These are phyloP conservation scores for Nomada ruficornis DNA, from an alignment of 2,888 invertebrate genomes.

Conservation along the genomic window DNA sequence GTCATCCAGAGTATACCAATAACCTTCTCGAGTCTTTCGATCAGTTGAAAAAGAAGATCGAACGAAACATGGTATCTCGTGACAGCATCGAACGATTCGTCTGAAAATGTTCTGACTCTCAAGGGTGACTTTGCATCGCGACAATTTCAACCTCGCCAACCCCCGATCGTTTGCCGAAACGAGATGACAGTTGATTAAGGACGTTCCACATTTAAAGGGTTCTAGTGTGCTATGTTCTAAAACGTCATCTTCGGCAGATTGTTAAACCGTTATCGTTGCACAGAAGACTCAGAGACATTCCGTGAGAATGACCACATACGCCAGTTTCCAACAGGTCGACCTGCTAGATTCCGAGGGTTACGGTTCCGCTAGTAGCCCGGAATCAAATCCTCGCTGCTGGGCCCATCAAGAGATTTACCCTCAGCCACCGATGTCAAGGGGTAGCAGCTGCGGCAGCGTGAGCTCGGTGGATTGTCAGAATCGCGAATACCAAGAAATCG, in stretches of 20 bases:
- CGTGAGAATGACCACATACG: constrained; percentile 69
- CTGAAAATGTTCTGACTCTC: constrained; percentile 21
- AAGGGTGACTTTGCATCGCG: not conserved
- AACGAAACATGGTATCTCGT: constrained; percentile 12
- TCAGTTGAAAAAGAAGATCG: not conserved
- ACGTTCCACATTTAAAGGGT: too few relatives aligned
- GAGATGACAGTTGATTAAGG: constrained; percentile 29
- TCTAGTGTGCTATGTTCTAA: constrained; percentile 9
- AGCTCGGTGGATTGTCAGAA: constrained; percentile 79
- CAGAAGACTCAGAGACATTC: constrained; percentile 3
- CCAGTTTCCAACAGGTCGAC: constrained; percentile 77
- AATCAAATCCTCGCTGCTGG: constrained; percentile 79
- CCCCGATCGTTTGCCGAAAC: not conserved
- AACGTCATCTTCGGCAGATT: not conserved
- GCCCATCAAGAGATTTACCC: constrained; percentile 77
- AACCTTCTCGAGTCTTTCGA: constrained; percentile 26
- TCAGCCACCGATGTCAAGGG: constrained; percentile 79
- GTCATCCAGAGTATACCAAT: constrained; percentile 35
- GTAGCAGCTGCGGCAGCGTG: constrained; percentile 80
- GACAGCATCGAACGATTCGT: not conserved
- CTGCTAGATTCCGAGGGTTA: constrained; percentile 81
- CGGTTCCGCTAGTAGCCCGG: constrained; percentile 81
- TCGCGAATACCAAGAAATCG: constrained; percentile 75
- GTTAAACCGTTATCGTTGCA: not conserved
- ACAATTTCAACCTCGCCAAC: not conserved